A percentile compares a stretch with the other conserved stretches of the same genome.
Conservation (phyloP, 2,113 vertebrate species). For the Phrynosoma platyrhinos region DNA sequence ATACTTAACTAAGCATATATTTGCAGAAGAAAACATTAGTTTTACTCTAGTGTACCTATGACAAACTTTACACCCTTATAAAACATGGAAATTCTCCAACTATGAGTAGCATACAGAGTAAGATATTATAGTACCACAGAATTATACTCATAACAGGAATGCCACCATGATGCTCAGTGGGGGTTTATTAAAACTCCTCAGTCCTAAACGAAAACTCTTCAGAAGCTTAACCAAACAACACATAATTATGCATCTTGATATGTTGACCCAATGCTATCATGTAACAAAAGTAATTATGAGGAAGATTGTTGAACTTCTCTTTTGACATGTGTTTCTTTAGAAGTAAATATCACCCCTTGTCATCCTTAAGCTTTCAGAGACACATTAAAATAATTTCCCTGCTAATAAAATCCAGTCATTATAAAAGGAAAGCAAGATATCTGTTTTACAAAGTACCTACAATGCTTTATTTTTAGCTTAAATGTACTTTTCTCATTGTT, state of each 20-base stretch:
- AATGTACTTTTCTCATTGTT: background rate
- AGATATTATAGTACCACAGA: background rate
- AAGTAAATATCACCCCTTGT: fast-evolving
- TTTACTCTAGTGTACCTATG: background rate
- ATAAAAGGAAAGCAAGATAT: background rate
- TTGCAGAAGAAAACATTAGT: background rate
- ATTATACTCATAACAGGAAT: background rate
- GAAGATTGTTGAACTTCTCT: background rate
- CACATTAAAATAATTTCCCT: fast-evolving
- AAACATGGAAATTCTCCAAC: background rate
- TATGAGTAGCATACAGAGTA: background rate
- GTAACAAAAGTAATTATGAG: conserved; percentile 1
- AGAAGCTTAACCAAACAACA: background rate
- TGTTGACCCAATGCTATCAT: conserved; percentile 2
- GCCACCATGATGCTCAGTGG: background rate
- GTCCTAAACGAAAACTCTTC: background rate
- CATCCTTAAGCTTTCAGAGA: background rate
- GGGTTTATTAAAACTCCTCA: conserved; percentile 1
- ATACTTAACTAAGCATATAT: background rate
- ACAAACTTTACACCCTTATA: background rate
- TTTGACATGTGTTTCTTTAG: conserved; percentile 14
- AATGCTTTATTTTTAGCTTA: background rate
- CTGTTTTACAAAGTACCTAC: background rate
- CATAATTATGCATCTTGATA: conserved; percentile 5
- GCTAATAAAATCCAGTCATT: background rate